Evolutionary conservation across 2,113 vertebrate species (phyloP), one percentile per base, ranked within the genome.

Genomic region (Conger conger): DNA sequence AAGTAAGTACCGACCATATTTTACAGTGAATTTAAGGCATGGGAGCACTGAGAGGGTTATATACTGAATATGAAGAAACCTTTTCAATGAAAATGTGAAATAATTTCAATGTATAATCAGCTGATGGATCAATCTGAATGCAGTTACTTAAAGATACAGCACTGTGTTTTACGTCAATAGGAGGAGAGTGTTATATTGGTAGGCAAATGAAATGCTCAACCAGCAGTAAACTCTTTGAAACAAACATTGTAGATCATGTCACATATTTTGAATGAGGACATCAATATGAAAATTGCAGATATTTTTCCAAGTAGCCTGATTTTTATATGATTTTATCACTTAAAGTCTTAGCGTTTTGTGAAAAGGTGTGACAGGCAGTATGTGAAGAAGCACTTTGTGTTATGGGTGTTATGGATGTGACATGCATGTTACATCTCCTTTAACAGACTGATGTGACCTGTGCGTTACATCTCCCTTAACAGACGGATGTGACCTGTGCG

Each of bases 1-100:
- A 98, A 96, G 98, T 99, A 97, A 96, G 93, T 11, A 60, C 7
- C 30, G 16, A 35, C 87, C 27, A n/a, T 20, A 82, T n/a, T 83
- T 5, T 78, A 16, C 11, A 45, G 50, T 35, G 30, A 38, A 15
- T 15, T 73, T n/a, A 33, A 73, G 68, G 68, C 68, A 33, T 33
- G 36, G 35, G 17, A 38, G 13, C 17, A 30, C 35, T 36, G 36
- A 78, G 76, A 13, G 73, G 4, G 30, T 36, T 38, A 78, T 36
- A 36, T 23, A 20, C 1, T 30, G 35, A n/a, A 78, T 37, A 3
- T 73, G 68, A 73, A 73, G n/a, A 73, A 73, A 73, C 8, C 57
- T 13, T 13, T 50, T 50, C 7, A 9, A 50, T 50, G 7, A 63
- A 23, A 63, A 63, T 63, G 23, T 63, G 57, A 60, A 60, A 60